Conservation (phyloP, 2,888 invertebrate species). For the Trissolcus brochymenae region DNA sequence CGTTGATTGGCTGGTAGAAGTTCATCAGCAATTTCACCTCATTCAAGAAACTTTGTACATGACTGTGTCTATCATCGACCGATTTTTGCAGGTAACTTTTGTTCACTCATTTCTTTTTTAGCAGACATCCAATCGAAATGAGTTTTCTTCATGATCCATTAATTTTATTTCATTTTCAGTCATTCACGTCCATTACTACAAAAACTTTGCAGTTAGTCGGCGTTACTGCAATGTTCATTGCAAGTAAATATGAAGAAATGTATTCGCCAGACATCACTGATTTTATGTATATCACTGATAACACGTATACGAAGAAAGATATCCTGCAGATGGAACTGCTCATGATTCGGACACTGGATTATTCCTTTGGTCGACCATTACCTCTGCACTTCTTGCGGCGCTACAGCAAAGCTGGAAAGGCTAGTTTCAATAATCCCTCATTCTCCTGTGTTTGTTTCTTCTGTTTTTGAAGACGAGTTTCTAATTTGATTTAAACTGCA, state of each 20-base stretch:
- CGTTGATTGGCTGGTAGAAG: constrained; percentile 96
- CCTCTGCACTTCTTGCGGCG: constrained; percentile 93
- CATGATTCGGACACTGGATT: constrained; percentile 86
- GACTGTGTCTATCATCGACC: constrained; percentile 91
- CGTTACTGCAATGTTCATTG: constrained; percentile 91
- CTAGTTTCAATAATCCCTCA: constrained; percentile 5
- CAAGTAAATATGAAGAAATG: constrained; percentile 97
- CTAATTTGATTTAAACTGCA: constrained; percentile 66
- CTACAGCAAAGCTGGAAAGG: constrained; percentile 80
- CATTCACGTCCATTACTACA: constrained; percentile 80
- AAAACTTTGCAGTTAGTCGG: constrained; percentile 91
- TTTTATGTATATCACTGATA: constrained; percentile 94
- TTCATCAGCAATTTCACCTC: constrained; percentile 90
- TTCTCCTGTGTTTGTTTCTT: not conserved
- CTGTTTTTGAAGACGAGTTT: not conserved
- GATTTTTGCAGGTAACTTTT: constrained; percentile 85
- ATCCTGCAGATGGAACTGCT: constrained; percentile 89
- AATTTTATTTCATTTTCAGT: constrained; percentile 72
- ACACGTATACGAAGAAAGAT: constrained; percentile 87
- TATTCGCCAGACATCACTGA: constrained; percentile 91
- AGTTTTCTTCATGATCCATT: too few species aligned
- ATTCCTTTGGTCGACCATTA: constrained; percentile 89
- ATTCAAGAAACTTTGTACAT: constrained; percentile 93
- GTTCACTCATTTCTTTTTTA: not conserved
- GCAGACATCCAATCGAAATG: too few species aligned